Percentiles rank a stretch among this genome's conserved stretches.
Evolutionary conservation across 2,888 invertebrate species (phyloP).

Genomic region (Odontothrips loti): DNA sequence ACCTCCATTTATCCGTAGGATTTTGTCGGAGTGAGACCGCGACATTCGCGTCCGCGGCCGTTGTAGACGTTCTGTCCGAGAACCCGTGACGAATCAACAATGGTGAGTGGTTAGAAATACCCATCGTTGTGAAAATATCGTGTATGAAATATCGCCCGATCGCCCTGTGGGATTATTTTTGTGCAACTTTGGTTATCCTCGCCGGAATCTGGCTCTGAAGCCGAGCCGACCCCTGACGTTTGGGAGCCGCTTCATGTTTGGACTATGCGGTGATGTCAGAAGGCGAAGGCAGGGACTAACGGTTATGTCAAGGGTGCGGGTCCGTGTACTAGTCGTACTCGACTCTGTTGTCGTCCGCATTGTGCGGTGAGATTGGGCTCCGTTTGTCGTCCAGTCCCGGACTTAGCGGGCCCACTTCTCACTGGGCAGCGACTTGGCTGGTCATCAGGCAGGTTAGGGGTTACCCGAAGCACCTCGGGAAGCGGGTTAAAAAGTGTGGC

Average conservation of each 20-base stretch:
- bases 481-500: no score
- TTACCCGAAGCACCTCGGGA: no score
- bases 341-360: background rate
- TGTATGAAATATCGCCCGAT: background rate
- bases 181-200: constrained; percentile 30
- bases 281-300: background rate
- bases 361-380: background rate
- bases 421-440: background rate
- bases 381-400: background rate
- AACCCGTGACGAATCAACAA: constrained; percentile 36
- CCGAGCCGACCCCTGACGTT: background rate
- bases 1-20: constrained; percentile 25
- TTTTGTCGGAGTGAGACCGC: constrained; percentile 30
- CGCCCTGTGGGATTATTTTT: constrained; percentile 13
- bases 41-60: constrained; percentile 11
- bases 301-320: background rate
- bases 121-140: constrained; percentile 32
- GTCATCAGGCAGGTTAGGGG: background rate
- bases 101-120: constrained; percentile 37
- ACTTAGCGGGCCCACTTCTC: background rate
- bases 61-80: constrained; percentile 37
- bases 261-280: background rate
- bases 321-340: background rate
- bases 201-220: background rate
- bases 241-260: background rate